Percentiles rank a stretch among this genome's conserved stretches.
Conservation (phyloP, 2,797 vertebrate genomes). For the Gymnodraco acuticeps region DNA sequence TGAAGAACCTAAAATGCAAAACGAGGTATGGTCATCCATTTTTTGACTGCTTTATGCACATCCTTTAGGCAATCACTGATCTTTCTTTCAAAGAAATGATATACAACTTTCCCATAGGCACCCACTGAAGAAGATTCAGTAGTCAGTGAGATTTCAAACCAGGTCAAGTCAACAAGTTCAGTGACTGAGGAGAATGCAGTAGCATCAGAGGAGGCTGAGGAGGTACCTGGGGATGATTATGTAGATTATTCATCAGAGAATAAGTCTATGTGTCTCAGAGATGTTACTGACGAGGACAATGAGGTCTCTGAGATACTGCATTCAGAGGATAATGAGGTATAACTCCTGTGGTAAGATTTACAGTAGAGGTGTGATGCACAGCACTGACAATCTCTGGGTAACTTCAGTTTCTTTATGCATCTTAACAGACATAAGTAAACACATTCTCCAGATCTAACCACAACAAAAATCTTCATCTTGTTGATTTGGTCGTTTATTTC, state of each 20-base stretch:
- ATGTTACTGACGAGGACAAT: slow-evolving; percentile 70
- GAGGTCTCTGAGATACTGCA: slow-evolving; percentile 74
- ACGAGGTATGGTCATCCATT: slow-evolving; percentile 69
- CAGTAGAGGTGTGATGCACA: slow-evolving; percentile 69
- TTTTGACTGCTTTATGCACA: slow-evolving; percentile 8
- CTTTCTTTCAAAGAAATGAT: slow-evolving; percentile 61
- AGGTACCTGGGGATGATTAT: slow-evolving; percentile 70
- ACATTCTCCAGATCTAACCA: neutral
- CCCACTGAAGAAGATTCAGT: slow-evolving; percentile 66
- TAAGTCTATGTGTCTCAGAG: slow-evolving; percentile 49
- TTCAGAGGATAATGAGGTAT: slow-evolving; percentile 75
- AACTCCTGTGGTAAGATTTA: slow-evolving; percentile 70
- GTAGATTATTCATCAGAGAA: slow-evolving; percentile 62
- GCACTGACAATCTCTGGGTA: slow-evolving; percentile 66
- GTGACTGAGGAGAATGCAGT: slow-evolving; percentile 56
- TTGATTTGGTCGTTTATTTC: slow-evolving; percentile 28
- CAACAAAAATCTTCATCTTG: slow-evolving; percentile 1
- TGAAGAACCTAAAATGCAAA: slow-evolving; percentile 67
- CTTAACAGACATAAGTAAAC: slow-evolving; percentile 5
- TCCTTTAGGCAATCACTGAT: slow-evolving; percentile 13
- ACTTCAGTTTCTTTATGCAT: slow-evolving; percentile 57
- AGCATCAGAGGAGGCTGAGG: slow-evolving; percentile 70
- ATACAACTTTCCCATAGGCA: slow-evolving; percentile 76
- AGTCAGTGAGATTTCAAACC: slow-evolving; percentile 72
- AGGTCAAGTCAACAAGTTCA: slow-evolving; percentile 53